These are phyloP conservation scores for Sebastes ruberrimus DNA, from an alignment of 2,797 vertebrate genomes.

Conservation along the genomic window DNA sequence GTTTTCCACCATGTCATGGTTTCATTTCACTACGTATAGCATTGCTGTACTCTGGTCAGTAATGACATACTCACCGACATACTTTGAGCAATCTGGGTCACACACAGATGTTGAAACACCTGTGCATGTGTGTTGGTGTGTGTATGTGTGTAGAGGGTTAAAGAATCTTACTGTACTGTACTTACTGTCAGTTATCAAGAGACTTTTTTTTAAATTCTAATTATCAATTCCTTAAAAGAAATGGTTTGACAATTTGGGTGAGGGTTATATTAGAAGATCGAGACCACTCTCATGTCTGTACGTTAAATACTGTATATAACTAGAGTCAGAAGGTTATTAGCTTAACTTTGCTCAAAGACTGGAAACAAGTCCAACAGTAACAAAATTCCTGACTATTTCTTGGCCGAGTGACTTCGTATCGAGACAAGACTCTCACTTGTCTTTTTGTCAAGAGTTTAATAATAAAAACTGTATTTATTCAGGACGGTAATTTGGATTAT, in stretches of 20 bases:
- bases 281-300: too few relatives aligned
- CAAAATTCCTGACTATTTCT: not conserved
- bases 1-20: not conserved
- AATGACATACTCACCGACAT: not conserved
- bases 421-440: not conserved
- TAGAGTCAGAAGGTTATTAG: fast-evolving
- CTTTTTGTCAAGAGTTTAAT: not conserved
- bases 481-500: not conserved
- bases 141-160: not conserved
- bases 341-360: too few relatives aligned
- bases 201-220: fast-evolving
- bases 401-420: not conserved
- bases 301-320: too few relatives aligned
- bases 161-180: not conserved
- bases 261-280: too few relatives aligned
- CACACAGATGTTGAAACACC: not conserved
- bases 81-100: not conserved
- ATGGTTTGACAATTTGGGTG: too few relatives aligned
- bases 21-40: not conserved
- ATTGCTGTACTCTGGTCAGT: not conserved
- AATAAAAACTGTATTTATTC: too few relatives aligned
- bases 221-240: not conserved
- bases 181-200: not conserved
- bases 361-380: not conserved
- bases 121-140: not conserved